Percentiles rank a stretch among this genome's conserved stretches.
phyloP scores from a whole-genome alignment of 2,113 vertebrate species.

The Oncorhynchus nerka region DNA sequence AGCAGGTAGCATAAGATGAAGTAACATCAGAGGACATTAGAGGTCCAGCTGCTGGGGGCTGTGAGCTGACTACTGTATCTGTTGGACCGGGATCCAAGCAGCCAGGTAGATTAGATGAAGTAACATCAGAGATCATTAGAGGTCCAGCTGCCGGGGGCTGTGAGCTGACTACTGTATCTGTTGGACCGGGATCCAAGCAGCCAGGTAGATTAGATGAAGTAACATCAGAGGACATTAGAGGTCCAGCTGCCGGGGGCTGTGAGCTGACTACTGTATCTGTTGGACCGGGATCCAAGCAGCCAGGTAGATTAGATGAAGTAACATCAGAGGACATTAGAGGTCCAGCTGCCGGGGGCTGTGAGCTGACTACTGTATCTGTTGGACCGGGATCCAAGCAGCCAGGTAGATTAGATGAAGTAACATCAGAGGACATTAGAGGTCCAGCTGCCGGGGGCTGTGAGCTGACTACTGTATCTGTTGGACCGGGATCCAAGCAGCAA shows the following conservation, averaged over 20 bases:
- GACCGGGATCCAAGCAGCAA: neutral
- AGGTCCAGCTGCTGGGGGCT: slow-evolving; percentile 15
- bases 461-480: neutral
- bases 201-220: neutral
- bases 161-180: slow-evolving; percentile 1
- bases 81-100: neutral
- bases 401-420: slow-evolving; percentile 1
- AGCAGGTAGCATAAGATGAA: slow-evolving; percentile 29
- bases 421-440: slow-evolving; percentile 12
- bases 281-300: neutral
- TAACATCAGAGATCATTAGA: slow-evolving; percentile 16
- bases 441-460: slow-evolving; percentile 19
- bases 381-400: neutral
- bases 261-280: neutral
- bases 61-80: neutral
- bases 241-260: slow-evolving; percentile 15
- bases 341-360: slow-evolving; percentile 15
- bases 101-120: neutral
- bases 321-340: slow-evolving; percentile 11
- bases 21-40: slow-evolving; percentile 9
- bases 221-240: slow-evolving; percentile 11
- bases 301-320: neutral
- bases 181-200: neutral
- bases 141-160: slow-evolving; percentile 14
- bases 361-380: neutral